Percentiles rank a stretch among this genome's conserved stretches.
Evolutionary conservation across 2,113 vertebrate species (phyloP).

Genomic region (Hyla sarda): DNA sequence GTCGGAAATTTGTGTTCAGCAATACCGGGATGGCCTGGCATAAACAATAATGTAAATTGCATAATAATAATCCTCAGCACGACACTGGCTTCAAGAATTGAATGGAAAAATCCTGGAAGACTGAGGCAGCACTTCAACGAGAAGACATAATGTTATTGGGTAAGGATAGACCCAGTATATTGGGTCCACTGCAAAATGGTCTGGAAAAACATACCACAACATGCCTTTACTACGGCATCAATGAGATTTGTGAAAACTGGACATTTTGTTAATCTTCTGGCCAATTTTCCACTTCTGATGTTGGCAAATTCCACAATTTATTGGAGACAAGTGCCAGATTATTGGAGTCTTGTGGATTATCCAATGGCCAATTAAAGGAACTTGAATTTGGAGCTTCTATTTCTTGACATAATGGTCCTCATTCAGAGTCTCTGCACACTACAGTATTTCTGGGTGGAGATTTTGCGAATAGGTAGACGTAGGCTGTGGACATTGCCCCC

Average conservation of each 20-base stretch:
- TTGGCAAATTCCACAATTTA: too few relatives aligned
- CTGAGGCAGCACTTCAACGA: not conserved
- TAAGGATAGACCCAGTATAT: not conserved
- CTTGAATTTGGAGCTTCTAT: too few relatives aligned
- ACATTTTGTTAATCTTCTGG: too few relatives aligned
- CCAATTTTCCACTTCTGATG: too few relatives aligned
- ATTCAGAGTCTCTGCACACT: too few relatives aligned
- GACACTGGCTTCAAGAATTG: not conserved
- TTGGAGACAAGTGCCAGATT: too few relatives aligned
- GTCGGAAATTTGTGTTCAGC: conserved; percentile 30
- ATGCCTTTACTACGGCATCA: not conserved
- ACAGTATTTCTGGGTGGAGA: too few relatives aligned
- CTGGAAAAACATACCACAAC: not conserved
- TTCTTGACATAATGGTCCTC: too few relatives aligned
- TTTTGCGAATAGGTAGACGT: too few relatives aligned
- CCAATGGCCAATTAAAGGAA: too few relatives aligned
- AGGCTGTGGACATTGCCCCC: too few relatives aligned
- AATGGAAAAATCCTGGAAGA: not conserved
- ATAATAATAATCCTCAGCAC: not conserved
- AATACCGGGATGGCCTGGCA: not conserved
- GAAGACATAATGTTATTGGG: not conserved
- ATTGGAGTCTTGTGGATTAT: too few relatives aligned
- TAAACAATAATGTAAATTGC: not conserved
- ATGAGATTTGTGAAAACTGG: not conserved
- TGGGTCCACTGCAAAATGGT: not conserved